Percentiles rank a stretch among this genome's conserved stretches.
Evolutionary conservation across 2,888 invertebrate species (phyloP).

Genomic region (Platycheirus rosarum): DNA sequence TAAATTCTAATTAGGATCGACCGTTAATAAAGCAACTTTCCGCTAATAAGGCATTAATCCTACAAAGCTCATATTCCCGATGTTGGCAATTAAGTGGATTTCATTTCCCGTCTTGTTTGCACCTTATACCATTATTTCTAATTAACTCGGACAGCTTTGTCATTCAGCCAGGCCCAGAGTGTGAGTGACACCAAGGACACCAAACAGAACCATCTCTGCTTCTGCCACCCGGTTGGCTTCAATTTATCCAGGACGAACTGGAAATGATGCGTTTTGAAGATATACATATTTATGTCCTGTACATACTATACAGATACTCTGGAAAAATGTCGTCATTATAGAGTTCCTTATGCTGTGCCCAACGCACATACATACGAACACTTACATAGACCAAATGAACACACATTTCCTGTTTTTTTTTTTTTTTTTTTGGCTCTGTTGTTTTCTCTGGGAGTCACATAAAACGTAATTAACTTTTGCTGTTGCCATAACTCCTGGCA

Average conservation of each 20-base stretch:
- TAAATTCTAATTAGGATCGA: conserved; percentile 30
- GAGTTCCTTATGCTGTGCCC: background rate
- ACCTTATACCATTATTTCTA: conserved; percentile 73
- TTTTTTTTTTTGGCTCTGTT: conserved; percentile 68
- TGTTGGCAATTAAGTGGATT: conserved; percentile 61
- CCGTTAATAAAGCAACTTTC: conserved; percentile 32
- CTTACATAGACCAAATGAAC: conserved; percentile 43
- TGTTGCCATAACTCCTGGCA: conserved; percentile 67
- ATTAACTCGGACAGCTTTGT: conserved; percentile 70
- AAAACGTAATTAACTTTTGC: conserved; percentile 70
- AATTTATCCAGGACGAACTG: conserved; percentile 33
- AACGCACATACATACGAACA: conserved; percentile 2
- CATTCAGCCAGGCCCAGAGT: conserved; percentile 53
- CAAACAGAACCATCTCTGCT: conserved; percentile 27
- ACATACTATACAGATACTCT: conserved; percentile 9
- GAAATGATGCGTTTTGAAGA: conserved; percentile 55
- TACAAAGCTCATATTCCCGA: conserved; percentile 17
- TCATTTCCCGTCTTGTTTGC: conserved; percentile 73
- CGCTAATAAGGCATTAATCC: conserved; percentile 44
- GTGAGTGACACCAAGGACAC: conserved; percentile 38
- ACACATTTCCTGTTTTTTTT: conserved; percentile 66
- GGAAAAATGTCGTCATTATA: conserved; percentile 55
- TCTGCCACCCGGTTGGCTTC: conserved; percentile 38
- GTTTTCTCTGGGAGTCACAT: conserved; percentile 45
- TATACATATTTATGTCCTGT: too few relatives aligned